Conservation (phyloP, 2,113 vertebrate genomes). For the Tiliqua scincoides region DNA sequence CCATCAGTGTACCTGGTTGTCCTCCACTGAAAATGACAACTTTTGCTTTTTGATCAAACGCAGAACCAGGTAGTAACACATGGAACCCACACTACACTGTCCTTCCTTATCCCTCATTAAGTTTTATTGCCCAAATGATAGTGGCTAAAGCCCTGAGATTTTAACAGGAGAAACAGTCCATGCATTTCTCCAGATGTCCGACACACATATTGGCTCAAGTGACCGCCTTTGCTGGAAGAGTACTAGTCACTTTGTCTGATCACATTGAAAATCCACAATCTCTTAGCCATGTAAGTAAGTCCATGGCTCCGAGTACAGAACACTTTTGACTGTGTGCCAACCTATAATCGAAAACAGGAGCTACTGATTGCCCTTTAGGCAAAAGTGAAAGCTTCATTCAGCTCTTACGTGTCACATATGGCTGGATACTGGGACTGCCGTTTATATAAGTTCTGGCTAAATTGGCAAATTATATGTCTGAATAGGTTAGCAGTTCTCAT, state of each 20-base stretch:
- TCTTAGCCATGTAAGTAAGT: neutral
- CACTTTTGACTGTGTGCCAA: constrained; percentile 1
- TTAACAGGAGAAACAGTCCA: constrained; percentile 16
- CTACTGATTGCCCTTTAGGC: neutral
- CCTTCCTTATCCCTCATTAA: constrained; percentile 16
- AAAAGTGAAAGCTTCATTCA: neutral
- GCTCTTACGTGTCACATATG: neutral
- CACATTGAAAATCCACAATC: neutral
- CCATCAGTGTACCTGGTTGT: too few species aligned
- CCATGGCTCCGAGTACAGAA: neutral
- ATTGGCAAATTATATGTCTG: neutral
- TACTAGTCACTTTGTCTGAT: neutral
- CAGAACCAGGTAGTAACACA: neutral
- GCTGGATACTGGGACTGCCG: neutral
- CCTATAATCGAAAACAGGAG: constrained; percentile 21
- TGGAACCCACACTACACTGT: neutral
- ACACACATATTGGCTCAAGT: constrained; percentile 1
- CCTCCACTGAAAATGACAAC: neutral
- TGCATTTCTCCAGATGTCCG: constrained; percentile 22
- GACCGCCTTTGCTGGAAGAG: neutral
- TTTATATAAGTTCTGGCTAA: neutral
- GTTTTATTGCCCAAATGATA: constrained; percentile 27
- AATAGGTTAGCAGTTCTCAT: neutral
- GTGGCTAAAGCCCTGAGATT: constrained; percentile 41
- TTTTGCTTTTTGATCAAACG: neutral